Evolutionary conservation across 35 echinoderm and acorn worm genomes (phyloP).

Genomic region (Amphiura filiformis): DNA sequence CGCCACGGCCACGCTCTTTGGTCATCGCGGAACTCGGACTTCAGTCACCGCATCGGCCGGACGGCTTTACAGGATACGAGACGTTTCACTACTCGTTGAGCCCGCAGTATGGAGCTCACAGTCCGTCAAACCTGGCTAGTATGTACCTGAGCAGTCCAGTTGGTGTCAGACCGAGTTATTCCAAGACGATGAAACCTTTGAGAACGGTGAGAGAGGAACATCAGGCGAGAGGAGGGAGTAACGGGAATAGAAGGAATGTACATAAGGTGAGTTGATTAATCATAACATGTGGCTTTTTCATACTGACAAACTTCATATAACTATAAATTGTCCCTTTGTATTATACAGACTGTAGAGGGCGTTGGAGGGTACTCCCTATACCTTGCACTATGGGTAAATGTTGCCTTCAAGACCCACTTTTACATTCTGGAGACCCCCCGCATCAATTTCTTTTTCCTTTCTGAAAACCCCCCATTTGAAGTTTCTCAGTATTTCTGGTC

Average conservation of each 20-base stretch:
- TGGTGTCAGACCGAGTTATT: slow-evolving; percentile 1
- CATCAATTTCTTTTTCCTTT: too few relatives aligned
- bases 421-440: too few relatives aligned
- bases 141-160: slow-evolving; percentile 34
- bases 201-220: slow-evolving; percentile 20
- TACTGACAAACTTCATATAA: too few relatives aligned
- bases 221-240: neutral
- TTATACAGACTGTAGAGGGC: too few relatives aligned
- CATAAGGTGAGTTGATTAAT: neutral
- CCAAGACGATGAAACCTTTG: slow-evolving; percentile 21
- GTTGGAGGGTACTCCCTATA: too few relatives aligned
- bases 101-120: slow-evolving; percentile 5
- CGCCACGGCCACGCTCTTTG: slow-evolving; percentile 54
- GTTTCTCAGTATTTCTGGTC: too few relatives aligned
- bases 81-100: slow-evolving; percentile 17
- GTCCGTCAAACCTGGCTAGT: slow-evolving; percentile 4
- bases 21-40: slow-evolving; percentile 9
- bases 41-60: neutral
- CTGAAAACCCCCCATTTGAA: too few relatives aligned
- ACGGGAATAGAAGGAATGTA: slow-evolving; percentile 16
- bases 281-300: too few relatives aligned
- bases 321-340: too few relatives aligned
- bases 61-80: neutral
- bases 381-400: too few relatives aligned
- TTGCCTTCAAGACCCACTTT: too few relatives aligned